phyloP scores from a whole-genome alignment of 2,888 invertebrate species.

The Polymixis flavicincta region DNA sequence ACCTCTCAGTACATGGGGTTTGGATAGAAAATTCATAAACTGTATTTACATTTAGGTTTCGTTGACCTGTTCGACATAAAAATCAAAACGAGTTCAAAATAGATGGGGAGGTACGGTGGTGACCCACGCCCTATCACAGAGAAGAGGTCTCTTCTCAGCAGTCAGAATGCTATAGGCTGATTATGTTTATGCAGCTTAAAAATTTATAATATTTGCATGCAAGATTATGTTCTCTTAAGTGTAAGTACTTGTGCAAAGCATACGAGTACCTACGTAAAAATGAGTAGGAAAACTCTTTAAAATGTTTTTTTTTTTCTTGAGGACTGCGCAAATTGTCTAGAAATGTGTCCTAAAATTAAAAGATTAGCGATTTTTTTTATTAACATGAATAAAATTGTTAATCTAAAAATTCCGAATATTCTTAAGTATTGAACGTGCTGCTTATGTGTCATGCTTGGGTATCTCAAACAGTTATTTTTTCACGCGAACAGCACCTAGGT shows the following conservation, averaged over 20 bases:
- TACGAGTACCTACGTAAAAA: no score
- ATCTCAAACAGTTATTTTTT: not conserved
- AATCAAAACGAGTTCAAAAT: not conserved
- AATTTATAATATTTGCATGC: not conserved
- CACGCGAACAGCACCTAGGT: no score
- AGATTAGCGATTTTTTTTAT: slow-evolving; percentile 27
- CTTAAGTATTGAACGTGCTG: not conserved
- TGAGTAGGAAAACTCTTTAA: no score
- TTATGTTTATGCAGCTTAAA: not conserved
- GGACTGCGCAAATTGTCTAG: not conserved
- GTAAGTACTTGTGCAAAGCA: not conserved
- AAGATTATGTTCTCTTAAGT: not conserved
- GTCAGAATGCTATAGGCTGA: not conserved
- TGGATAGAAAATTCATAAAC: not conserved
- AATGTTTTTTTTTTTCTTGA: no score
- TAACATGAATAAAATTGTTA: not conserved
- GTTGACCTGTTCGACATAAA: not conserved
- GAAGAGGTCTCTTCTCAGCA: not conserved
- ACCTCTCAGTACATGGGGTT: not conserved
- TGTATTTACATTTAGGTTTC: not conserved
- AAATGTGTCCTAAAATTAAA: slow-evolving; percentile 14
- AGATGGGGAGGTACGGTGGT: no score
- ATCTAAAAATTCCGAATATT: not conserved
- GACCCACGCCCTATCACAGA: no score
- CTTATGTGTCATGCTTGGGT: not conserved